These are phyloP conservation scores for Choloepus hoffmanni DNA, from an alignment of 2,113 vertebrate species.

Conservation along the genomic window DNA sequence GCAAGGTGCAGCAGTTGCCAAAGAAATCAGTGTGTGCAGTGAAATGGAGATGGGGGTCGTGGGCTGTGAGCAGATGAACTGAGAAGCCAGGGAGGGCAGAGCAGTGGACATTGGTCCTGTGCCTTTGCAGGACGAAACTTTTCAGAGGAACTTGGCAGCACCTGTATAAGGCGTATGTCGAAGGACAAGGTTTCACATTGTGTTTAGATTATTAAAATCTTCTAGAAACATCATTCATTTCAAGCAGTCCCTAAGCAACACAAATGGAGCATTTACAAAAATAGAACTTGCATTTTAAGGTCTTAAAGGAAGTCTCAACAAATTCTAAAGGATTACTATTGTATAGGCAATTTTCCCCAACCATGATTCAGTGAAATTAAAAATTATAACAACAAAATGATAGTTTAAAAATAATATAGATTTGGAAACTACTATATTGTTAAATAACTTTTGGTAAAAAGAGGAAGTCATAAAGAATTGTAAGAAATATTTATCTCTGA, in stretches of 20 bases:
- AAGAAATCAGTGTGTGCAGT: too few species aligned
- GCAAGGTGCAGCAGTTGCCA: neutral
- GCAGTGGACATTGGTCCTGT: neutral
- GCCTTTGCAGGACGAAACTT: neutral
- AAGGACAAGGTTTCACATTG: neutral
- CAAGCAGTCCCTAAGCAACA: neutral
- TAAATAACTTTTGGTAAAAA: neutral
- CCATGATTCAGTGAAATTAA: neutral
- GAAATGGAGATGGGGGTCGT: neutral
- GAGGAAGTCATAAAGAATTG: constrained; percentile 6
- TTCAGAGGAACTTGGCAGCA: neutral
- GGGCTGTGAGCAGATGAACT: neutral
- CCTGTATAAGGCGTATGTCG: neutral
- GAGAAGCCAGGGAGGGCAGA: neutral
- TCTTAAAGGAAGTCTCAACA: neutral
- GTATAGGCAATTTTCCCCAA: neutral
- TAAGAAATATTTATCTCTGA: neutral
- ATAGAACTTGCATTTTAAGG: neutral
- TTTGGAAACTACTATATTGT: neutral
- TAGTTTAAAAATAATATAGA: neutral
- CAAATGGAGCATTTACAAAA: neutral
- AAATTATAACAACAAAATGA: neutral
- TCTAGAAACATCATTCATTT: neutral
- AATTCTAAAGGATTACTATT: neutral
- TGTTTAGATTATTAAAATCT: neutral